Evolutionary conservation across 2,888 invertebrate genomes (phyloP).

Genomic region (Geophilus truncorum): DNA sequence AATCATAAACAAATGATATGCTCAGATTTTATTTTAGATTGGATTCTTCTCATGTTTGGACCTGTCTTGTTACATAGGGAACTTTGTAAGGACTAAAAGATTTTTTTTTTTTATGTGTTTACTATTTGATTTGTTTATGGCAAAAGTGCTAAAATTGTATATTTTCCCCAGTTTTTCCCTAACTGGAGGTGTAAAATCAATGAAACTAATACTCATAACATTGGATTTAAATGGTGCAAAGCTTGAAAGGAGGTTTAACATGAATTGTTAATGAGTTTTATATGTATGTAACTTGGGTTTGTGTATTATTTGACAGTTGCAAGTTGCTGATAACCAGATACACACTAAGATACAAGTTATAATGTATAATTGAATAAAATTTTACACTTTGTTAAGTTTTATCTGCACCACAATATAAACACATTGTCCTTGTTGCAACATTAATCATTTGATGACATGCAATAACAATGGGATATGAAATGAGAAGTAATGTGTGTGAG

Average conservation of each 20-base stretch:
- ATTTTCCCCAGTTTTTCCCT: background rate
- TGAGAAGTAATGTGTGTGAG: too few relatives aligned
- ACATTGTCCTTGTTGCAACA: too few relatives aligned
- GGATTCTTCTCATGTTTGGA: too few relatives aligned
- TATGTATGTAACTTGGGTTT: background rate
- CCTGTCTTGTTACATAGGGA: too few relatives aligned
- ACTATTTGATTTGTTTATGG: background rate
- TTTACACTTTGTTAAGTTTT: too few relatives aligned
- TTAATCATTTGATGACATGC: too few relatives aligned
- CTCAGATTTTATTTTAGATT: background rate
- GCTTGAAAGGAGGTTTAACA: background rate
- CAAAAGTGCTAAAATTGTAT: background rate
- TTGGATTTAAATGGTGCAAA: background rate
- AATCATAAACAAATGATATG: conserved; percentile 19
- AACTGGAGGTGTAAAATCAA: background rate
- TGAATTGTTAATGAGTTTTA: background rate
- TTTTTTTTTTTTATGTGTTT: background rate
- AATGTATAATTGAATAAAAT: too few relatives aligned
- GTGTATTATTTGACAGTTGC: background rate
- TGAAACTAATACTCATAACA: background rate
- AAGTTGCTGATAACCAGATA: background rate
- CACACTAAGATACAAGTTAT: background rate
- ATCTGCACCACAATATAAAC: too few relatives aligned
- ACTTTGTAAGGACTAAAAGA: too few relatives aligned
- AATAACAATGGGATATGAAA: too few relatives aligned